phyloP scores from a whole-genome alignment of 1,140 invertebrate genomes.

The Patella vulgata region DNA sequence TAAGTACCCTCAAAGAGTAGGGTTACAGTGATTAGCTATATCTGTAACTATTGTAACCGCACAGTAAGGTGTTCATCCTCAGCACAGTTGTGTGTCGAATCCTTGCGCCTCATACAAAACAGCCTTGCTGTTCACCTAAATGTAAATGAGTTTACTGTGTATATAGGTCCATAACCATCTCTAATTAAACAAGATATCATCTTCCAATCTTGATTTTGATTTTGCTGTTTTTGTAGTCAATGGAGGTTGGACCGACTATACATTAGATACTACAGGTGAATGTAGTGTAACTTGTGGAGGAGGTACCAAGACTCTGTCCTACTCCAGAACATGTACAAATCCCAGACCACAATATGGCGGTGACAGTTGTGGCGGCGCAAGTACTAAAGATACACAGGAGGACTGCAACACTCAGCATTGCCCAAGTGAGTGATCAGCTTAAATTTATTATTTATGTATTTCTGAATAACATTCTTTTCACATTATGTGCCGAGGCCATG shows the following conservation, averaged over 20 bases:
- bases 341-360: conserved; percentile 29
- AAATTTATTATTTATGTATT: too few relatives aligned
- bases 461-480: too few relatives aligned
- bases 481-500: too few relatives aligned
- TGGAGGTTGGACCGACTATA: conserved; percentile 11
- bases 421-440: conserved; percentile 29
- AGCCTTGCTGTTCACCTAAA: background rate
- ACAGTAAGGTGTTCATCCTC: too few relatives aligned
- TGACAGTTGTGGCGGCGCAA: conserved; percentile 18
- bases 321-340: conserved; percentile 21
- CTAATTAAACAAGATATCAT: too few relatives aligned
- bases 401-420: conserved; percentile 25
- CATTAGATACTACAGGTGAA: background rate
- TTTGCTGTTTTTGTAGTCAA: conserved; percentile 5
- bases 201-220: too few relatives aligned
- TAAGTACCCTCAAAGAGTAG: too few relatives aligned
- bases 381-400: background rate
- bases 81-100: background rate
- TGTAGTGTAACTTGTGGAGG: conserved; percentile 21
- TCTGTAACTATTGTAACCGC: too few relatives aligned
- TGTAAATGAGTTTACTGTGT: background rate
- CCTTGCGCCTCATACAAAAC: background rate
- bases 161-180: too few relatives aligned
- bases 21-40: too few relatives aligned
- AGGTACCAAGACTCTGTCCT: conserved; percentile 10